Evolutionary conservation across 2,888 invertebrate species (phyloP), one percentile per base, ranked within the genome.

Genomic region (Chrysodeixis includens): DNA sequence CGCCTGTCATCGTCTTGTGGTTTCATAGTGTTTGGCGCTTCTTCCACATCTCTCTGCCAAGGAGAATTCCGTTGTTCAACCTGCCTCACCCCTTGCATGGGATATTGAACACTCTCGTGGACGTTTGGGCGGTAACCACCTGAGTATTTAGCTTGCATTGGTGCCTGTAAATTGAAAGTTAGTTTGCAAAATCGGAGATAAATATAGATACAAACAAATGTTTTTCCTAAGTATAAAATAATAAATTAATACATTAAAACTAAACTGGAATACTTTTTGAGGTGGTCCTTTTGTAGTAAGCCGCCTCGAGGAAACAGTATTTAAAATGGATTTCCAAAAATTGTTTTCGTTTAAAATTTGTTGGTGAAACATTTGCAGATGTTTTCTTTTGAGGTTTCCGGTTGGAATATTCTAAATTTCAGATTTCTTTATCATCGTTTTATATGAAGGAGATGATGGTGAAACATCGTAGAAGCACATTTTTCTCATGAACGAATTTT

Each of bases 81-180:
- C 62, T 79, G 82, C 14, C 86, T 83, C 53, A 75, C 71, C 5
- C 81, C 83, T 35, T 83, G 75, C 54, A 62, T 44, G 9, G 75
- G 63, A 40, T 90, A 92, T 68, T 86, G 87, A 22, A 71, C 83
- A 73, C 79, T 88, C 56, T 91, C 91, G 69, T 82, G 85, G 46
- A 71, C 61, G 70, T 80, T 88, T 53, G 87, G 86, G 51, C 90
- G 91, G 73, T 90, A 93, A 78, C 90, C 93, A 89, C 90, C 91
- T 87, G 93, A 84, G 89, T 93, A 94, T 86, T 89, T 89, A 88
- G 86, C 86, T 90, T 91, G 90, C 71, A 88, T 93, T 85, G 89
- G 82, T 79, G 91, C 93, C 94, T 94, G 94, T 81, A 94, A 94
- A 93, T 90, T 88, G 82, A 94, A 94, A 92, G 84, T 84, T 84